Evolutionary conservation across 2,888 invertebrate genomes (phyloP).

Genomic region (Drosophila aldrichi): DNA sequence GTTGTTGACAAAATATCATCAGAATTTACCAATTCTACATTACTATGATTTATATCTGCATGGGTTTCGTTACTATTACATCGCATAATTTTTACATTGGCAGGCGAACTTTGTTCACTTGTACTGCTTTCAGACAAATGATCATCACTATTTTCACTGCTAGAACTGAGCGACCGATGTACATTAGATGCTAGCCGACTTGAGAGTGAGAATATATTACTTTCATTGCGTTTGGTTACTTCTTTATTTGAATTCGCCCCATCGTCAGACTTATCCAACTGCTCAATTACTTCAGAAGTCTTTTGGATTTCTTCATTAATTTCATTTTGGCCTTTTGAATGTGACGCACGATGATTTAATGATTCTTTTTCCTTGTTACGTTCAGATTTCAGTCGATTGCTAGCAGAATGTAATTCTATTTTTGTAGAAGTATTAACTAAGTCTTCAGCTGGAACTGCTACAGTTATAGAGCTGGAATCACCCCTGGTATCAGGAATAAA

Average conservation of each 20-base stretch:
- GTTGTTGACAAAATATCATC: conserved; percentile 35
- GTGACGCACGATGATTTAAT: conserved; percentile 73
- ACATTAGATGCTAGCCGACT: conserved; percentile 43
- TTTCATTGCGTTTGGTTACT: conserved; percentile 18
- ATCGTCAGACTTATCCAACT: conserved; percentile 41
- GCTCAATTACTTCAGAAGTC: conserved; percentile 19
- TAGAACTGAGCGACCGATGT: conserved; percentile 69
- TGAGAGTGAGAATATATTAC: conserved; percentile 37
- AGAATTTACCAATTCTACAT: conserved; percentile 29
- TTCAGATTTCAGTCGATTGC: conserved; percentile 64
- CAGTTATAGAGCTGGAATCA: conserved; percentile 46
- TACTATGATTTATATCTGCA: conserved; percentile 36
- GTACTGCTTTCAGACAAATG: conserved; percentile 77
- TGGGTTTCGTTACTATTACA: conserved; percentile 50
- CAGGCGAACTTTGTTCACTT: conserved; percentile 84
- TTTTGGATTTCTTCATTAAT: conserved; percentile 38
- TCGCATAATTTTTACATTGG: conserved; percentile 74
- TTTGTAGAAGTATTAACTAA: conserved; percentile 42
- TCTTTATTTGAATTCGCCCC: conserved; percentile 11
- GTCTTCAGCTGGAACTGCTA: conserved; percentile 54
- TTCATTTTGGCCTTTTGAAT: conserved; percentile 40
- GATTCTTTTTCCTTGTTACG: conserved; percentile 86
- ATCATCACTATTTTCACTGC: conserved; percentile 73
- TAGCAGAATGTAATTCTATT: conserved; percentile 83
- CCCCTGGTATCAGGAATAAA: conserved; percentile 62